Evolutionary conservation across 2,797 vertebrate species (phyloP).

Genomic region (Tadarida brasiliensis): DNA sequence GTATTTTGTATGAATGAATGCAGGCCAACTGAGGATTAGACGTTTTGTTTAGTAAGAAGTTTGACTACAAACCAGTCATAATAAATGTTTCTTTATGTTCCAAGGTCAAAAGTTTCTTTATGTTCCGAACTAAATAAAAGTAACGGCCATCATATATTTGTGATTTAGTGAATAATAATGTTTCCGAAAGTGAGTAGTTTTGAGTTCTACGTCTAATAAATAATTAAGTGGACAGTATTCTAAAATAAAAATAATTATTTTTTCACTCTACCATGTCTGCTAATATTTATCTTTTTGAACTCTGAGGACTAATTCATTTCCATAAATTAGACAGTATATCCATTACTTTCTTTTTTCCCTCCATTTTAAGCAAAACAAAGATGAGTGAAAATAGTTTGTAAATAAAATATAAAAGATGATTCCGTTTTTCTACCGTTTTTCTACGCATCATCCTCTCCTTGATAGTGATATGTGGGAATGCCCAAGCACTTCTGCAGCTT

Average conservation of each 20-base stretch:
- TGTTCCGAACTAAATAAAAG: slow-evolving; percentile 1
- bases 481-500: not conserved
- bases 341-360: slow-evolving; percentile 8
- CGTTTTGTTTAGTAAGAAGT: not conserved
- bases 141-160: not conserved
- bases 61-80: not conserved
- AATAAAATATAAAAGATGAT: not conserved
- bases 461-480: not conserved
- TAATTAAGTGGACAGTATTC: slow-evolving; percentile 14
- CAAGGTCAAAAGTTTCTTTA: not conserved
- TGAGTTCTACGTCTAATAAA: not conserved
- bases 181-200: slow-evolving; percentile 15
- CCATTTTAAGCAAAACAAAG: not conserved
- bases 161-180: slow-evolving; percentile 10
- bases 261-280: not conserved
- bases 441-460: not conserved
- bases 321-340: not conserved
- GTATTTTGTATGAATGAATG: slow-evolving; percentile 81
- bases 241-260: slow-evolving; percentile 2
- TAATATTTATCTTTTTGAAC: slow-evolving; percentile 15
- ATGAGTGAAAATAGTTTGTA: not conserved
- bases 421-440: not conserved
- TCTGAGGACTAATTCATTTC: slow-evolving; percentile 7
- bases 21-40: not conserved
- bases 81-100: slow-evolving; percentile 17